Evolutionary conservation across 2,113 vertebrate species (phyloP).

Genomic region (Polypterus senegalus): DNA sequence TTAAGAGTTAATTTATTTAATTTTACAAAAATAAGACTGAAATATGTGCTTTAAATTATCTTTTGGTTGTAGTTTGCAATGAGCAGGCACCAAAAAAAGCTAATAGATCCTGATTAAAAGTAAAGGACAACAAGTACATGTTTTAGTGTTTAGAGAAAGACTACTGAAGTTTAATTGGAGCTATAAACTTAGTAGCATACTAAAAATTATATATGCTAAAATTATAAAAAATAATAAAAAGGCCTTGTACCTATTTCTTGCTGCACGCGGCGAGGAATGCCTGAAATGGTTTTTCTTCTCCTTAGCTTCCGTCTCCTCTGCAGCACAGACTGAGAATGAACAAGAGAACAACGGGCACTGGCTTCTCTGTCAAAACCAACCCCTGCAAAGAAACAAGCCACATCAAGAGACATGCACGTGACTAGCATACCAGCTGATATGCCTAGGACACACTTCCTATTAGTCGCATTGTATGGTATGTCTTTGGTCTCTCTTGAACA

Average conservation of each 20-base stretch:
- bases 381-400: constrained; percentile 67
- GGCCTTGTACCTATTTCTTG: constrained; percentile 70
- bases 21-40: too few relatives aligned
- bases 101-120: too few relatives aligned
- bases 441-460: neutral
- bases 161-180: too few relatives aligned
- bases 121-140: too few relatives aligned
- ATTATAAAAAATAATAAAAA: neutral
- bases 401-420: constrained; percentile 26
- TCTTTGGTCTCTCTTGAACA: neutral
- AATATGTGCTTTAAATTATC: too few relatives aligned
- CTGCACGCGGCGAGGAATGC: constrained; percentile 85
- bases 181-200: too few relatives aligned
- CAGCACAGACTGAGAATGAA: constrained; percentile 91
- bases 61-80: too few relatives aligned
- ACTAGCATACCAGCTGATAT: constrained; percentile 26
- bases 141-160: too few relatives aligned
- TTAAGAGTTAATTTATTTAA: too few relatives aligned
- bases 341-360: constrained; percentile 92
- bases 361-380: constrained; percentile 96
- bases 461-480: neutral
- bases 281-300: constrained; percentile 86
- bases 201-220: too few relatives aligned
- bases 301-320: constrained; percentile 90
- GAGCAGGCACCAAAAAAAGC: too few relatives aligned